Percentiles rank a stretch among this genome's conserved stretches.
Conservation (phyloP, 2,113 vertebrate genomes). For the Halcyon malimbica region DNA sequence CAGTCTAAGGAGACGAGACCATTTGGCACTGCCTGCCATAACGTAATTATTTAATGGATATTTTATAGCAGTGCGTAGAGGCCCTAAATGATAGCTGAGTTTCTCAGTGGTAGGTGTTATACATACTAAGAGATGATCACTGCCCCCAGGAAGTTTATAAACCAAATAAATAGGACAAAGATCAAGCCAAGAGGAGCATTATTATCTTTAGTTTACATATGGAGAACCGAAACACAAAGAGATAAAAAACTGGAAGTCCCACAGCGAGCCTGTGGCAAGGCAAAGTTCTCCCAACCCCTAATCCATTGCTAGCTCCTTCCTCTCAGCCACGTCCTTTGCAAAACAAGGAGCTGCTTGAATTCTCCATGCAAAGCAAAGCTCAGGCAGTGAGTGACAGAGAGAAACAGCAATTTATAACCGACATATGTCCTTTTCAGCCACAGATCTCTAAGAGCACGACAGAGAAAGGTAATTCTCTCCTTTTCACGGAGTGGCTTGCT, state of each 20-base stretch:
- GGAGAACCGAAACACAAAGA: not conserved
- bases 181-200: conserved; percentile 23
- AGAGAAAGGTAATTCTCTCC: not conserved
- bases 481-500: not conserved
- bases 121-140: not conserved
- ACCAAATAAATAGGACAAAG: conserved; percentile 32
- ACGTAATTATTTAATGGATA: conserved; percentile 1
- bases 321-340: not conserved
- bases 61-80: not conserved
- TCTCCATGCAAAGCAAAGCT: not conserved
- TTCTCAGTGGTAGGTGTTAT: conserved; percentile 16
- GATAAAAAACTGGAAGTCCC: not conserved
- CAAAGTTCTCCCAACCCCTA: not conserved
- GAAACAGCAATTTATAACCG: not conserved
- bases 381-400: not conserved
- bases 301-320: not conserved
- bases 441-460: not conserved
- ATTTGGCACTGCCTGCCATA: not conserved
- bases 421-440: not conserved
- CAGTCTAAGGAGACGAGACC: not conserved
- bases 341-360: not conserved
- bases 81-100: not conserved
- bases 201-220: conserved; percentile 38
- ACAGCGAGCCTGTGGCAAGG: not conserved
- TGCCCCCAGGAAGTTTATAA: conserved; percentile 18